Percentiles rank a stretch among this genome's conserved stretches.
These are phyloP conservation scores for Pterocles orientalis DNA, from an alignment of 2,113 vertebrate genomes.

Conservation along the genomic window DNA sequence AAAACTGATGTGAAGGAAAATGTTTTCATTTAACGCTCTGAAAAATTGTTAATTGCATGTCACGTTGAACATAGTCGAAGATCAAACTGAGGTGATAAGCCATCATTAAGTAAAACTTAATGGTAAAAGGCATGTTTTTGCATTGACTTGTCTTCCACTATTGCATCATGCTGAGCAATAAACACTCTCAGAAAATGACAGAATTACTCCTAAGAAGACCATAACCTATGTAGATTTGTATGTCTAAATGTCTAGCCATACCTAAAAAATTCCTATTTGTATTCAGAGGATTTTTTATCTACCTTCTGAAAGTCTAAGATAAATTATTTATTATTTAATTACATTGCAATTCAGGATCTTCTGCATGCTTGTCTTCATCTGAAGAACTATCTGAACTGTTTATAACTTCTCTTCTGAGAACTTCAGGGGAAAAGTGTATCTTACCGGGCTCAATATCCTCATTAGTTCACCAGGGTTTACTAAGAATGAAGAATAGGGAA, in stretches of 20 bases:
- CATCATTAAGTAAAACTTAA: neutral
- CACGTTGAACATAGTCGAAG: neutral
- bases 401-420: neutral
- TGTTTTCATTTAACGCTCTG: neutral
- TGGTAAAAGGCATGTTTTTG: neutral
- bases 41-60: slow-evolving; percentile 18
- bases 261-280: neutral
- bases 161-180: neutral
- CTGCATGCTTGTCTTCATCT: neutral
- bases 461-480: neutral
- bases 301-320: neutral
- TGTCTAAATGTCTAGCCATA: neutral
- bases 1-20: neutral
- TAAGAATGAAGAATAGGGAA: neutral
- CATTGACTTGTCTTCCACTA: neutral
- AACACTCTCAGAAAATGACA: neutral
- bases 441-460: neutral
- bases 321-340: neutral
- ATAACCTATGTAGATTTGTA: neutral
- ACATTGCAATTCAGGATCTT: neutral
- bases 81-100: neutral
- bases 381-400: neutral
- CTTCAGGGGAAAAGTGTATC: neutral
- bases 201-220: neutral
- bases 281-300: neutral